Evolutionary conservation across 1,140 invertebrate species (phyloP).

Genomic region (Tribolium madens): DNA sequence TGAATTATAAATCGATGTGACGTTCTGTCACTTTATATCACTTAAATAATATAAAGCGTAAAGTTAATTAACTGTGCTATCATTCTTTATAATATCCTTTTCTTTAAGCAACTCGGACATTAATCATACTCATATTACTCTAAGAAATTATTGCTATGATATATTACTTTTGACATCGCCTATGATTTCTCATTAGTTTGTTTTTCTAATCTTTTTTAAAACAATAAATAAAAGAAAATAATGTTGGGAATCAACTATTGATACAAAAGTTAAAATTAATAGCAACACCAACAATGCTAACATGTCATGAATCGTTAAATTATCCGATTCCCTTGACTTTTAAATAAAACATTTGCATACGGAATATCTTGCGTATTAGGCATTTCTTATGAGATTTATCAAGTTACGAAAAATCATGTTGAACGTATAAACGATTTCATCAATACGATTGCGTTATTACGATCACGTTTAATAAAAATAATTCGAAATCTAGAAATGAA

Average conservation of each 20-base stretch:
- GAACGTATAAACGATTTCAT: neutral
- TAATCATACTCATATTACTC: constrained; percentile 3
- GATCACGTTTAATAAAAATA: neutral
- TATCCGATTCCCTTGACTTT: constrained; percentile 33
- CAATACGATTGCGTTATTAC: neutral
- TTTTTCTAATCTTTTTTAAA: neutral
- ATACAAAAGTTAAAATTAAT: neutral
- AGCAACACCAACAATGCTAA: neutral
- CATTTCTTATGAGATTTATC: neutral
- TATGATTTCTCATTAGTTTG: neutral
- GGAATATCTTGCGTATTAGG: neutral
- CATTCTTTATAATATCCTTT: neutral
- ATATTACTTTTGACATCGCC: neutral
- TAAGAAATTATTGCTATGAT: neutral
- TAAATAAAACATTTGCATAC: constrained; percentile 21
- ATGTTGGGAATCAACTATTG: neutral
- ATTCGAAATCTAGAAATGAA: neutral
- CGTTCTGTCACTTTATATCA: neutral
- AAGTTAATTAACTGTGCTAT: neutral
- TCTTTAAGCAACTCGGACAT: neutral
- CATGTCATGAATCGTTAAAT: constrained; percentile 3
- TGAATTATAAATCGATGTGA: neutral
- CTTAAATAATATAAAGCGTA: neutral
- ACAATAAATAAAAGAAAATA: neutral
- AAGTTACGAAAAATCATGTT: constrained; percentile 3